Base-by-base conservation (phyloP, 2,888 invertebrate genomes). In the Ormyrus labotus region DNA sequence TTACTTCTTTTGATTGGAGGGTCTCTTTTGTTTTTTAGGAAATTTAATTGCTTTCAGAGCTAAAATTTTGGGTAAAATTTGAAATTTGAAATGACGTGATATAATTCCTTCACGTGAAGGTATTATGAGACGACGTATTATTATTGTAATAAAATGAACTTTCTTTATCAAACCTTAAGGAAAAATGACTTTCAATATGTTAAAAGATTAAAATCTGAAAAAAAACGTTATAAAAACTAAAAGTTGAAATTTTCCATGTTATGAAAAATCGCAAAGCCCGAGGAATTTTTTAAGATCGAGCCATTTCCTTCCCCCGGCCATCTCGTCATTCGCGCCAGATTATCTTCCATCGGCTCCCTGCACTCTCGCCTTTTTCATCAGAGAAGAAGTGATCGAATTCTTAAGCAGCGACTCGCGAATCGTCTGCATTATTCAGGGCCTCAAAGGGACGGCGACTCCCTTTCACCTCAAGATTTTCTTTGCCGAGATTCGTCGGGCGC, bases 341-440 rank as follows among this genome's bases (percentile, higher is more conserved):
- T 10, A 50, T 50, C 51, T 45, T 47, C 45, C 51, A 61, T 61
- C 34, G 19, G n/a, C 55, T 73, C n/a, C 6, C 65, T 60, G 34
- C 34, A 34, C 6, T 61, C 50, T 13, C 72, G 45, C 10, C 34
- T 78, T 71, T 81, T 72, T 68, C 76, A 69, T 77, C 57, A 77
- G 48, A 61, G 72, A 77, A 48, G 50, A 83, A 84, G 84, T 83
- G 85, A 87, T 88, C 86, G 85, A 86, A 87, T 85, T 87, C 86
- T 87, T 85, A 87, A 87, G 85, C 84, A 85, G 57, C 57, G 34
- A 82, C 84, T 84, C 82, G 84, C 81, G n/a, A 7, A n/a, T 13
- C 72, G 83, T 78, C 83, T 90, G 89, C 87, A 90, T 90, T 89
- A 90, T 89, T 89, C 90, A 90, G 85, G 81, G 84, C 84, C 78